phyloP scores from a whole-genome alignment of 2,113 vertebrate genomes.

The Geothlypis trichas region DNA sequence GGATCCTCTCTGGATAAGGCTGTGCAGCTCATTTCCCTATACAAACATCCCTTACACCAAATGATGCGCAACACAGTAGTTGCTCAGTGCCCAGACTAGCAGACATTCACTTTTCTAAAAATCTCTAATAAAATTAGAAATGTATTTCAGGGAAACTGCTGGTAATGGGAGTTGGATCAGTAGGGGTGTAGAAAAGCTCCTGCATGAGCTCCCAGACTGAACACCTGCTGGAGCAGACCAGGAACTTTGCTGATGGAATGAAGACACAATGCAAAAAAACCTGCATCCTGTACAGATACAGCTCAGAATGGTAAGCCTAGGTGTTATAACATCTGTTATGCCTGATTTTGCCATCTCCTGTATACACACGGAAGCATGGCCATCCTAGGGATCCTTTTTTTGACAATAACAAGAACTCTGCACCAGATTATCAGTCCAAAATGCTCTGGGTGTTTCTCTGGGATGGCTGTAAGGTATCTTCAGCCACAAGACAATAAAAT shows the following conservation, averaged over 20 bases:
- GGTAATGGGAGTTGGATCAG: not conserved
- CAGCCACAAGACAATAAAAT: not conserved
- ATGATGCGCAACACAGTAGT: not conserved
- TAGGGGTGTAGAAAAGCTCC: not conserved
- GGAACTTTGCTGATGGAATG: not conserved
- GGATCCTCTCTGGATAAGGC: not conserved
- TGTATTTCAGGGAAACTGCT: not conserved
- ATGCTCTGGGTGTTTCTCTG: not conserved
- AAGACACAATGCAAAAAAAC: not conserved
- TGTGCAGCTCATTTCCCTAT: not conserved
- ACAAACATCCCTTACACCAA: not conserved
- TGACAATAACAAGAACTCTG: not conserved
- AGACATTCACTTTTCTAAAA: not conserved
- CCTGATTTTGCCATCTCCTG: not conserved
- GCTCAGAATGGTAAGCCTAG: not conserved
- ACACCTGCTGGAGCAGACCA: not conserved
- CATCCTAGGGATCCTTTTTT: not conserved
- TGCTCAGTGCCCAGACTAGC: not conserved
- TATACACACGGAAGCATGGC: not conserved
- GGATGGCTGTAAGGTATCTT: not conserved
- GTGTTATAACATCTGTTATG: not conserved
- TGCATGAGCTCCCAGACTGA: not conserved
- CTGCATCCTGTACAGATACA: not conserved
- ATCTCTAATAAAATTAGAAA: not conserved
- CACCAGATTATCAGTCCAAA: not conserved